Conservation (phyloP, 2,113 vertebrate genomes). For the Cepphus grylle region DNA sequence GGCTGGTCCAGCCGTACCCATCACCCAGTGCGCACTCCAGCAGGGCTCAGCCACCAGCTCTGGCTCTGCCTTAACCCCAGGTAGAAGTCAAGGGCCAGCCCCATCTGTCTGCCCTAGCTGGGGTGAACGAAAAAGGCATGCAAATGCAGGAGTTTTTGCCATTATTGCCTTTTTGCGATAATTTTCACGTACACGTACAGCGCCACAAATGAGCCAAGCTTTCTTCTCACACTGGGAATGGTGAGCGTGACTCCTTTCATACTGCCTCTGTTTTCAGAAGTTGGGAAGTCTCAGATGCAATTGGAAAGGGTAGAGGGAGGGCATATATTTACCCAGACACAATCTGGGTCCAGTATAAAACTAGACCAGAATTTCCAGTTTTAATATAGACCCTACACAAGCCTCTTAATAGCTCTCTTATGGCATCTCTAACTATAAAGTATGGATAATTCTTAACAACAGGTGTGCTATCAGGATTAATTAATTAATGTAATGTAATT, state of each 20-base stretch:
- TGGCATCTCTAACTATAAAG: neutral
- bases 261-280: neutral
- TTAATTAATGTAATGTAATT: slow-evolving; percentile 68
- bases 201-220: neutral
- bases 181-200: neutral
- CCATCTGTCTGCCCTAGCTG: neutral
- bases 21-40: neutral
- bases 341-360: neutral
- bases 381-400: neutral
- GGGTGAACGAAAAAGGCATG: neutral
- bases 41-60: neutral
- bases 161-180: neutral
- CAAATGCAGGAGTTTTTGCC: neutral
- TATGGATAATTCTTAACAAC: slow-evolving; percentile 50
- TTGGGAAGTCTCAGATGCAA: neutral
- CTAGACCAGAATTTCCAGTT: neutral
- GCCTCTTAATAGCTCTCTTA: neutral
- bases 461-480: slow-evolving; percentile 61
- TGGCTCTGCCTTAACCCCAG: neutral
- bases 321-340: neutral
- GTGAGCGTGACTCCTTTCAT: rapidly evolving
- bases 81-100: neutral
- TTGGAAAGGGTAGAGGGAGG: neutral
- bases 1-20: neutral
- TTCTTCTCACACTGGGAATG: neutral